Evolutionary conservation across 2,113 vertebrate genomes (phyloP).

Genomic region (Hipposideros armiger): DNA sequence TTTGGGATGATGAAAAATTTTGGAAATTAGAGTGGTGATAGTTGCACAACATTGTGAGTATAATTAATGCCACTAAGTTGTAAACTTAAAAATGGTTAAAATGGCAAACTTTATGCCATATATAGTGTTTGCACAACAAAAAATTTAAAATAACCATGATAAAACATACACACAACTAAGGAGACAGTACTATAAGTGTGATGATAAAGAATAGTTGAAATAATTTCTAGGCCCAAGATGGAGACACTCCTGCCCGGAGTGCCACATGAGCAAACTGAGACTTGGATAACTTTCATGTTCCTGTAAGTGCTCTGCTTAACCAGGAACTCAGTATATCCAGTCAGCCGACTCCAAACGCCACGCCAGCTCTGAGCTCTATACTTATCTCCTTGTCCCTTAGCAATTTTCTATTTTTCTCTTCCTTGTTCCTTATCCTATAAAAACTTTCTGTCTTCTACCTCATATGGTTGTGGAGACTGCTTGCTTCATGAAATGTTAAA

Average conservation of each 20-base stretch:
- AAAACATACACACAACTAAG: not conserved
- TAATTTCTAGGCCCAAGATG: not conserved
- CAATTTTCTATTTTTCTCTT: too few relatives aligned
- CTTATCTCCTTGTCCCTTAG: not conserved
- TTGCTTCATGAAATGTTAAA: not conserved
- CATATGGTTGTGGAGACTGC: not conserved
- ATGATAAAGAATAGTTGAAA: not conserved
- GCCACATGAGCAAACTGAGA: not conserved
- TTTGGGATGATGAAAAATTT: too few relatives aligned
- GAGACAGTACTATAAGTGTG: not conserved
- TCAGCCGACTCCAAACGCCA: not conserved
- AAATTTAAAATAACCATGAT: not conserved
- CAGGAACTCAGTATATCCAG: not conserved
- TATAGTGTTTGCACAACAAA: not conserved
- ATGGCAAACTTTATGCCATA: not conserved
- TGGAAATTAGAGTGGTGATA: not conserved
- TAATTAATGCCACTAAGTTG: too few relatives aligned
- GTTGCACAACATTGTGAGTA: not conserved
- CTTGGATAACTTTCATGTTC: not conserved
- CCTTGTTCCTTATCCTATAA: not conserved
- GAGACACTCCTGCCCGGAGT: not conserved
- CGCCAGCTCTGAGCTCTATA: not conserved
- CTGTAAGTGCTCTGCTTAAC: not conserved
- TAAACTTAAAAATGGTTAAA: not conserved
- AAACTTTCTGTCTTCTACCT: not conserved